Evolutionary conservation across 92 coral and sea anemone genomes (phyloP).

Genomic region (Nematostella vectensis): DNA sequence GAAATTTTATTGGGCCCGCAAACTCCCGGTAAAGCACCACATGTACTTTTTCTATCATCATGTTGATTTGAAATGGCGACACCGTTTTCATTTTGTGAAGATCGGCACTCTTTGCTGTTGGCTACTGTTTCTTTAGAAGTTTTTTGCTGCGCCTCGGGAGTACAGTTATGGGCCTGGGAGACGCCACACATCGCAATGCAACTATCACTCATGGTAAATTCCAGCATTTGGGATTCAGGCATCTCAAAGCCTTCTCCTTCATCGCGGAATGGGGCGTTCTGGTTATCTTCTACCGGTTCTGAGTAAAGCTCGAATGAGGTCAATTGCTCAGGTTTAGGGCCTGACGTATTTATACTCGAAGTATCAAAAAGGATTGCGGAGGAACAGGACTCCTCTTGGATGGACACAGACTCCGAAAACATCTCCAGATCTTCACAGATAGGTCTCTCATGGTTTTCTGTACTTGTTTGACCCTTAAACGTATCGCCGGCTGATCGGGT

Average conservation of each 20-base stretch:
- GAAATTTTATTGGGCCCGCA: too few relatives aligned
- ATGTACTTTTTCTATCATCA: too few relatives aligned
- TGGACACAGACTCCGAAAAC: slow-evolving; percentile 8
- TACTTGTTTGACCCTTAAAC: too few relatives aligned
- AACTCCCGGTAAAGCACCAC: too few relatives aligned
- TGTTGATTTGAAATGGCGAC: too few relatives aligned
- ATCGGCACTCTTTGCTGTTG: too few relatives aligned
- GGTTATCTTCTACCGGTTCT: slow-evolving; percentile 61
- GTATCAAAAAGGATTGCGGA: slow-evolving; percentile 19
- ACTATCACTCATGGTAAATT: slow-evolving; percentile 72
- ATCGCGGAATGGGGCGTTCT: slow-evolving; percentile 1
- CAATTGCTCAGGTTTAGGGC: slow-evolving; percentile 17
- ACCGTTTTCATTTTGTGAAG: too few relatives aligned
- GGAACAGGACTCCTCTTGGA: slow-evolving; percentile 19
- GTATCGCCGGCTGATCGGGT: too few relatives aligned
- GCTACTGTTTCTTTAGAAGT: too few relatives aligned
- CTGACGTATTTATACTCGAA: slow-evolving; percentile 22
- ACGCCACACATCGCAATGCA: slow-evolving; percentile 51
- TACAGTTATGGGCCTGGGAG: slow-evolving; percentile 9
- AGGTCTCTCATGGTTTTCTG: too few relatives aligned
- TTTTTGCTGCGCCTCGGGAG: too few relatives aligned
- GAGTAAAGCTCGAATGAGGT: slow-evolving; percentile 66
- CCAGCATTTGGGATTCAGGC: slow-evolving; percentile 44
- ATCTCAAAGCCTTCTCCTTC: not conserved
- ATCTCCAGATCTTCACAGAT: too few relatives aligned